Percentiles rank a stretch among this genome's conserved stretches.
These are phyloP conservation scores for Eurosta solidaginis DNA, from an alignment of 1,140 invertebrate genomes.

Conservation along the genomic window DNA sequence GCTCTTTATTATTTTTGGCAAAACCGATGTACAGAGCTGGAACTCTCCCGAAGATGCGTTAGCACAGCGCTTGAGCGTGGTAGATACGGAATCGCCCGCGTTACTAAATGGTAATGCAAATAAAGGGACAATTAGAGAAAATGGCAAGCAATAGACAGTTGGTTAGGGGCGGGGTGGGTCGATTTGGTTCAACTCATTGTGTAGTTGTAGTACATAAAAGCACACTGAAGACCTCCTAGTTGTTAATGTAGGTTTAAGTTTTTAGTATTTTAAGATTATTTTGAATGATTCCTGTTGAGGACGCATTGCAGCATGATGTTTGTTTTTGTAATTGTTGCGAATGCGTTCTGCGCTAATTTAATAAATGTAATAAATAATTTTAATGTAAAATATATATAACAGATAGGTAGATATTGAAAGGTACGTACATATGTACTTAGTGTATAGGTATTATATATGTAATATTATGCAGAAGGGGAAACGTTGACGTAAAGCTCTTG, in stretches of 20 bases:
- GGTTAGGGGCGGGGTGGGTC: not conserved
- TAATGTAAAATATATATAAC: not conserved
- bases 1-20: conserved; percentile 71
- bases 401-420: not conserved
- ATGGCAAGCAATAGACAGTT: conserved; percentile 18
- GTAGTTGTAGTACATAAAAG: conserved; percentile 26
- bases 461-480: too few relatives aligned
- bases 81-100: conserved; percentile 33
- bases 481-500: too few relatives aligned
- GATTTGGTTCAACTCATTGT: not conserved
- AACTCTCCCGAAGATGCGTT: conserved; percentile 59
- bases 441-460: not conserved
- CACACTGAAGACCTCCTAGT: conserved; percentile 37
- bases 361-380: not conserved
- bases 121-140: conserved; percentile 13
- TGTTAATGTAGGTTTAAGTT: not conserved
- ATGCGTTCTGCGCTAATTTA: conserved; percentile 1
- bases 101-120: conserved; percentile 29
- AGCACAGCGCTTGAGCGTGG: conserved; percentile 27
- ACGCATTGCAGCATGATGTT: not conserved
- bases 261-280: not conserved
- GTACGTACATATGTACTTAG: not conserved
- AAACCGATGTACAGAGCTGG: conserved; percentile 69
- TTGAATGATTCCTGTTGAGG: conserved; percentile 4
- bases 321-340: not conserved